Conservation (phyloP, 1,140 invertebrate genomes). For the Rhyacophila brunnea region DNA sequence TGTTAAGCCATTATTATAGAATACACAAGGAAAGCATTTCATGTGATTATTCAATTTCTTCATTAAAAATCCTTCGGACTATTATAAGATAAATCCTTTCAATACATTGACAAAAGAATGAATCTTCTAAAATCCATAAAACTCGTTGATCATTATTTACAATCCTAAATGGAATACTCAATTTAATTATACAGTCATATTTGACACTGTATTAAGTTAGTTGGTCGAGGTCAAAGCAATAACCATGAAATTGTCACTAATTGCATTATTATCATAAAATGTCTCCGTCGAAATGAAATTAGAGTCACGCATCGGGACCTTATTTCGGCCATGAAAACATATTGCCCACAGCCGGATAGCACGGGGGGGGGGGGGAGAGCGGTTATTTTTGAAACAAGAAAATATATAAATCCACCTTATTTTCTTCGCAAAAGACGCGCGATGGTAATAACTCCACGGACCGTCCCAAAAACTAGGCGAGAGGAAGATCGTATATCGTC, state of each 20-base stretch:
- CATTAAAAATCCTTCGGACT: too few species aligned
- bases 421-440: conserved; percentile 28
- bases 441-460: conserved; percentile 30
- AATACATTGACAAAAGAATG: too few species aligned
- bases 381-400: conserved; percentile 32
- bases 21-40: too few species aligned
- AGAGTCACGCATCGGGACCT: neutral
- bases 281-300: conserved; percentile 21
- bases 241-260: neutral
- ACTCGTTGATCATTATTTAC: too few species aligned
- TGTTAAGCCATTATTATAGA: too few species aligned
- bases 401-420: conserved; percentile 31
- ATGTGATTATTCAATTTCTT: too few species aligned
- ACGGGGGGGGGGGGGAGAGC: neutral
- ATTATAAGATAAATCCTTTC: too few species aligned
- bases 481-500: conserved; percentile 11
- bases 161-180: too few species aligned
- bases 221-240: neutral
- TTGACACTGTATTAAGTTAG: neutral
- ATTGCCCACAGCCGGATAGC: neutral
- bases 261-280: conserved; percentile 5
- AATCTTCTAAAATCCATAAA: too few species aligned
- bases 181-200: too few species aligned
- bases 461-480: conserved; percentile 22
- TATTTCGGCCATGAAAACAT: conserved; percentile 21